Percentiles rank a stretch among this genome's conserved stretches.
phyloP scores from a whole-genome alignment of 2,888 invertebrate species.

The Dicycla oo region DNA sequence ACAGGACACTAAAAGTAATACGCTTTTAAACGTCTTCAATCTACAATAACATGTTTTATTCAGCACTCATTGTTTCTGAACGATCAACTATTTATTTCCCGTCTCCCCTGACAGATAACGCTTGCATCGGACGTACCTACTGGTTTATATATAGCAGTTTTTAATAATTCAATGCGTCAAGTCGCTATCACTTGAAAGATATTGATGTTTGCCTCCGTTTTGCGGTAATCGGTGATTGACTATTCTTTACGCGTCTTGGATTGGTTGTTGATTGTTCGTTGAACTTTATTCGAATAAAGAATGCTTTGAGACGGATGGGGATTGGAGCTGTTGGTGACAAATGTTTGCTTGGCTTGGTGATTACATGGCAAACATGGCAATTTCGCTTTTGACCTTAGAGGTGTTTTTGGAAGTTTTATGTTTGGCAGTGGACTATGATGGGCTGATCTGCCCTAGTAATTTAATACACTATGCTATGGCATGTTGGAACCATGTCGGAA shows the following conservation, averaged over 20 bases:
- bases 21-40: constrained; percentile 63
- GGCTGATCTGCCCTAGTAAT: background rate
- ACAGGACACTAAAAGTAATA: constrained; percentile 57
- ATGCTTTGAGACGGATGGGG: constrained; percentile 47
- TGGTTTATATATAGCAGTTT: constrained; percentile 54
- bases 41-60: constrained; percentile 71
- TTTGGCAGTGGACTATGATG: background rate
- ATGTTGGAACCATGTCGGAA: background rate
- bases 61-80: constrained; percentile 70
- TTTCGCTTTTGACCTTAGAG: background rate
- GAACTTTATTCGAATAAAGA: constrained; percentile 56
- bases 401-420: background rate
- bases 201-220: constrained; percentile 63
- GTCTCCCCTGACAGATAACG: constrained; percentile 68
- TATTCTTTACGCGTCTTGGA: constrained; percentile 48
- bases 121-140: constrained; percentile 56
- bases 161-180: constrained; percentile 68
- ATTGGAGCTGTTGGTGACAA: constrained; percentile 14
- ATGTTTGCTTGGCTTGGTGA: constrained; percentile 8
- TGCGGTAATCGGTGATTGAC: constrained; percentile 55
- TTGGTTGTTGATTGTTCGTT: constrained; percentile 43
- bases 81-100: constrained; percentile 71
- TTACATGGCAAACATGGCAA: background rate
- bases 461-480: background rate
- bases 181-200: constrained; percentile 58